These are phyloP conservation scores for Hippocampus kuda DNA, from an alignment of 2,797 vertebrate species.

Conservation along the genomic window DNA sequence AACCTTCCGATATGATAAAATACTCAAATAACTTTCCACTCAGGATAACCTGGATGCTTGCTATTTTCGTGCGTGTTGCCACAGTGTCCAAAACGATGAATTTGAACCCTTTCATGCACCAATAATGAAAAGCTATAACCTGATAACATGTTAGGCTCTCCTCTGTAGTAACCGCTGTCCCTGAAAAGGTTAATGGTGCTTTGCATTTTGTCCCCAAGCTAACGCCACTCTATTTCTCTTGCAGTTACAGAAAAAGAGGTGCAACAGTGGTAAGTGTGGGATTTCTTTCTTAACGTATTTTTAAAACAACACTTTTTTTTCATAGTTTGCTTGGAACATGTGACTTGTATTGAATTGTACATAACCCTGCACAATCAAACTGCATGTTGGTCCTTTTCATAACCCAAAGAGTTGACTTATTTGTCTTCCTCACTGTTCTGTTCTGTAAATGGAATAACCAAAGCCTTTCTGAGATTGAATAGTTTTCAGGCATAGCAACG, in stretches of 20 bases:
- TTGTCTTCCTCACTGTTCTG: conserved; percentile 29
- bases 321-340: no score
- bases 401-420: neutral
- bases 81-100: conserved; percentile 30
- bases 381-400: neutral
- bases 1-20: conserved; percentile 7
- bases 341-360: no score
- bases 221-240: conserved; percentile 46
- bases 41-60: conserved; percentile 4
- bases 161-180: no score
- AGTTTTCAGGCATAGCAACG: conserved; percentile 51
- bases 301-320: no score
- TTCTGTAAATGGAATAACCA: conserved; percentile 58
- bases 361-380: neutral
- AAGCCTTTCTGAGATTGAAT: conserved; percentile 33
- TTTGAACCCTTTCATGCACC: conserved; percentile 3
- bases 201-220: conserved; percentile 24
- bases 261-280: conserved; percentile 65
- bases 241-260: conserved; percentile 69
- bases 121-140: no score
- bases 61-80: conserved; percentile 15
- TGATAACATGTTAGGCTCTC: no score
- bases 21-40: conserved; percentile 5
- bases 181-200: conserved; percentile 9
- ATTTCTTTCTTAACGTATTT: conserved; percentile 21